Percentiles rank a stretch among this genome's conserved stretches.
Conservation (phyloP, 2,888 invertebrate genomes). For the Lochmaea capreae region DNA sequence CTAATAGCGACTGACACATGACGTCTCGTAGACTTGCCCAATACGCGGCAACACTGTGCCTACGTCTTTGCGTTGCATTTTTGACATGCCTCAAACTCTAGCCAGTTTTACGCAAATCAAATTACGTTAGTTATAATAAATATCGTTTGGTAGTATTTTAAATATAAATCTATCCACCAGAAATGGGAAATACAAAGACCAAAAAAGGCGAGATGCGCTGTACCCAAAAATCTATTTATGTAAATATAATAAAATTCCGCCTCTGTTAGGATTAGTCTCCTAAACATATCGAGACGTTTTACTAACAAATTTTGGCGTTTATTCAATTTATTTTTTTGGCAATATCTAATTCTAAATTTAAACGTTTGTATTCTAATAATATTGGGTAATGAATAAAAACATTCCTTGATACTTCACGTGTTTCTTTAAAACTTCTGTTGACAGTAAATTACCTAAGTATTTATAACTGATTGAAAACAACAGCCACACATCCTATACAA, state of each 20-base stretch:
- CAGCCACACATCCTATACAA: not conserved
- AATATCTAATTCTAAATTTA: conserved; percentile 2
- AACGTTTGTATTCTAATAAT: conserved; percentile 10
- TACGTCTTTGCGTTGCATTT: no score
- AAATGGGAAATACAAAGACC: not conserved
- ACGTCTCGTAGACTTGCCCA: no score
- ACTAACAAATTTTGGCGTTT: conserved; percentile 8
- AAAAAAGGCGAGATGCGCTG: not conserved
- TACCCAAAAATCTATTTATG: conserved; percentile 4
- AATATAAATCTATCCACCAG: no score
- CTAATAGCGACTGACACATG: no score
- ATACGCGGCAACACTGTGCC: no score
- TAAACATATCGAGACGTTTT: not conserved
- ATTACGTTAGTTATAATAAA: no score
- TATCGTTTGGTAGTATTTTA: no score
- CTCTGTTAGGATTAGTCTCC: conserved; percentile 8
- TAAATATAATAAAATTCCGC: conserved; percentile 14
- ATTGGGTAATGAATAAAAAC: conserved; percentile 2
- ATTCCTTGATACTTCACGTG: conserved; percentile 11
- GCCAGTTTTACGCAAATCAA: no score
- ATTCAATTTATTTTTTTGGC: conserved; percentile 7
- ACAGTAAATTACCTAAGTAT: not conserved
- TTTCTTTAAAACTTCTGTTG: conserved; percentile 1
- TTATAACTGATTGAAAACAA: not conserved
- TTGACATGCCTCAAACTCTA: no score